Evolutionary conservation across 2,113 vertebrate genomes (phyloP).

Genomic region (Gambusia affinis): DNA sequence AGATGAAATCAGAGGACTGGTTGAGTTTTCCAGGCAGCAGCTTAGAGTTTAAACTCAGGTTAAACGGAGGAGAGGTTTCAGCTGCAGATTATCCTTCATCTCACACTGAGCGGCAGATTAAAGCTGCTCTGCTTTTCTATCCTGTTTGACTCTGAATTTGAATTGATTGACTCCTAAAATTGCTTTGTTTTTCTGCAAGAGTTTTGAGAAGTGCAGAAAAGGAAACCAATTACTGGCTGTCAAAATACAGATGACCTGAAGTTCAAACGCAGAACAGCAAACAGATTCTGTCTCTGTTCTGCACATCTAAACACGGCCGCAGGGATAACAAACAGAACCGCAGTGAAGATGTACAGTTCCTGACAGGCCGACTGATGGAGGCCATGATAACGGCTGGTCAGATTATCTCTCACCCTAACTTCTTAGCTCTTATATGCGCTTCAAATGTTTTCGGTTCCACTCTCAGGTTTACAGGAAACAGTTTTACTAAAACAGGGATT

Average conservation of each 20-base stretch:
- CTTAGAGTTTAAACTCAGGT: conserved; percentile 1
- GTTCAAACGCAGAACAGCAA: conserved; percentile 66
- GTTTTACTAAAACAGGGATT: background rate
- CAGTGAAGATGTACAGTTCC: conserved; percentile 47
- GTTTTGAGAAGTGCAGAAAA: conserved; percentile 67
- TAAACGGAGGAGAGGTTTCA: conserved; percentile 7
- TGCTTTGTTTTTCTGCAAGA: conserved; percentile 63
- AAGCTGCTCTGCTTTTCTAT: conserved; percentile 60
- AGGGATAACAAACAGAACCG: conserved; percentile 31
- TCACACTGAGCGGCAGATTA: conserved; percentile 53
- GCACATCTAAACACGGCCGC: conserved; percentile 59
- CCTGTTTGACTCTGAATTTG: conserved; percentile 73
- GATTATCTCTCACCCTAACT: conserved; percentile 25
- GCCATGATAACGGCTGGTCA: conserved; percentile 43
- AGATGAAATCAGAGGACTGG: conserved; percentile 11
- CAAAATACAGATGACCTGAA: conserved; percentile 72
- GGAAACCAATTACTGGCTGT: conserved; percentile 79
- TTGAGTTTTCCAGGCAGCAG: background rate
- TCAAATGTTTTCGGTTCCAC: conserved; percentile 7
- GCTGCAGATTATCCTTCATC: conserved; percentile 63
- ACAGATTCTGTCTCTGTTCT: conserved; percentile 51
- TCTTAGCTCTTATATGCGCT: conserved; percentile 9
- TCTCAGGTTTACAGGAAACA: conserved; percentile 6
- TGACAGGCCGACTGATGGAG: conserved; percentile 38
- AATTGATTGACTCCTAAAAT: conserved; percentile 78